phyloP scores from a whole-genome alignment of 2,888 invertebrate species.

The Eupeodes luniger region DNA sequence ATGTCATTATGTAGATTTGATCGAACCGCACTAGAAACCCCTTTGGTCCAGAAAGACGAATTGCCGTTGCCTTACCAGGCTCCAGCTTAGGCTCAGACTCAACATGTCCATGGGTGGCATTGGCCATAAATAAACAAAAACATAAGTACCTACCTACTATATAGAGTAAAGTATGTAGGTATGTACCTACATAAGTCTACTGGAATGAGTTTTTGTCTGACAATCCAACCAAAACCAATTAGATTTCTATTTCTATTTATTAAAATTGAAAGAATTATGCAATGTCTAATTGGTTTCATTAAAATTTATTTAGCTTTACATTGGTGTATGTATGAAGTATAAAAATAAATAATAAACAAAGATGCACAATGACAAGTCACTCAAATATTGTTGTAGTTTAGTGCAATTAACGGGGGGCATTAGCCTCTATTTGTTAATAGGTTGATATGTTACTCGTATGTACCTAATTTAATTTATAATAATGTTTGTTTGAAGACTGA shows the following conservation, averaged over 20 bases:
- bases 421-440: constrained; percentile 27
- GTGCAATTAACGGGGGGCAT: constrained; percentile 33
- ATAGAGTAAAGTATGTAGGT: too few species aligned
- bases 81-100: background rate
- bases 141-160: too few species aligned
- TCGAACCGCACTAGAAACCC: background rate
- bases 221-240: background rate
- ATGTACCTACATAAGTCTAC: background rate
- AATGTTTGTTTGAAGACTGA: background rate
- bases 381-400: background rate
- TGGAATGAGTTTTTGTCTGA: background rate
- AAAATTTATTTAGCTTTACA: background rate
- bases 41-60: background rate
- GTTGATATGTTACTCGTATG: background rate
- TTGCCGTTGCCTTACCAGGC: background rate
- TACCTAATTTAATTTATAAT: background rate
- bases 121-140: background rate
- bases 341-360: background rate
- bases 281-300: constrained; percentile 6
- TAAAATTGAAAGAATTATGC: constrained; percentile 23
- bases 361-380: constrained; percentile 1
- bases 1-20: background rate
- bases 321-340: too few species aligned
- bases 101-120: constrained; percentile 1
- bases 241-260: background rate